phyloP scores from a whole-genome alignment of 23 tunicate genomes.

The Halocynthia roretzi region DNA sequence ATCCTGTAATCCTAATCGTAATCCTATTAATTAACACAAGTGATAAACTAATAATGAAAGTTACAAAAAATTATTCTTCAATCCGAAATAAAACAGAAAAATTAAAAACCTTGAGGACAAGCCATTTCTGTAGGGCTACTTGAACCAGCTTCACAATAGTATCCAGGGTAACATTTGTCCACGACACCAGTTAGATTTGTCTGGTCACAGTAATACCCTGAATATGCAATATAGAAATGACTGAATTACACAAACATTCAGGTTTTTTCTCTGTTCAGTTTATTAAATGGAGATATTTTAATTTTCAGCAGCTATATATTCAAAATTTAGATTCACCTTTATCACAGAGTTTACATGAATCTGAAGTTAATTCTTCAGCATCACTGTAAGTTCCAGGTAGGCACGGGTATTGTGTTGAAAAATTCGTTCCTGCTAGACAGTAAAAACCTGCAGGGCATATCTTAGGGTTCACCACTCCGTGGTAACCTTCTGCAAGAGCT shows the following conservation, averaged over 20 bases:
- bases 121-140: conserved; percentile 33
- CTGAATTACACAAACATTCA: background rate
- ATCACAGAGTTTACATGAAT: conserved; percentile 48
- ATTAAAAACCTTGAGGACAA: conserved; percentile 56
- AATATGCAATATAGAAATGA: background rate
- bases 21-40: too few relatives aligned
- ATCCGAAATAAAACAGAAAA: background rate
- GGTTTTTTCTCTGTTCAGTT: background rate
- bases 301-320: background rate
- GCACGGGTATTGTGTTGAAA: conserved; percentile 53
- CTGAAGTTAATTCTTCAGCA: conserved; percentile 8
- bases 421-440: conserved; percentile 63
- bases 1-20: too few relatives aligned
- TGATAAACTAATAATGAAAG: too few relatives aligned
- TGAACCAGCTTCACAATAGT: conserved; percentile 69
- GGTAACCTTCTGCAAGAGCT: conserved; percentile 35
- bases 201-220: conserved; percentile 68
- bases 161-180: conserved; percentile 71
- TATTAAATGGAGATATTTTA: background rate
- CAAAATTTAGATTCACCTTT: conserved; percentile 32
- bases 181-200: conserved; percentile 62
- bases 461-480: conserved; percentile 52
- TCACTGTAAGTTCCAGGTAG: conserved; percentile 53
- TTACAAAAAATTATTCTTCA: background rate
- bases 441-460: conserved; percentile 83